Evolutionary conservation across 92 coral and sea anemone genomes (phyloP).

Genomic region (Anthopleura xanthogrammica): DNA sequence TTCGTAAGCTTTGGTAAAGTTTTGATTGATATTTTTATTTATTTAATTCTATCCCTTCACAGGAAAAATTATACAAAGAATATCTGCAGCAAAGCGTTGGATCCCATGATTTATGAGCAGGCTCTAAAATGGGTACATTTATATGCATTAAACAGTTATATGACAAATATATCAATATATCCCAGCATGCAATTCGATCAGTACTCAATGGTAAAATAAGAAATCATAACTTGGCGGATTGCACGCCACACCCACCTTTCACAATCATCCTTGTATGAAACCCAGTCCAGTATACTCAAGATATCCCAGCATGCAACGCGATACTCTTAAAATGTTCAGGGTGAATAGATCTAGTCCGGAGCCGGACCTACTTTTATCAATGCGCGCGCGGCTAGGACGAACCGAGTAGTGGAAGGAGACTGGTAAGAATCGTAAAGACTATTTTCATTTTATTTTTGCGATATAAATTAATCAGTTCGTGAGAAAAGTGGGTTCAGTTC

Average conservation of each 20-base stretch:
- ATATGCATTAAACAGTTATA: neutral
- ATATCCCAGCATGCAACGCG: neutral
- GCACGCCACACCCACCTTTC: neutral
- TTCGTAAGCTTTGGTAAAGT: too few relatives aligned
- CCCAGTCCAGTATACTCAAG: neutral
- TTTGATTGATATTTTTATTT: neutral
- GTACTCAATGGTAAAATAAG: neutral
- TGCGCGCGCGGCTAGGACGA: too few relatives aligned
- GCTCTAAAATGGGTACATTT: neutral
- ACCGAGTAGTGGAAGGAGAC: too few relatives aligned
- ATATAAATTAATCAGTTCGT: too few relatives aligned
- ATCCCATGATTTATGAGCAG: slow-evolving; percentile 65
- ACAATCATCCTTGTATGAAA: neutral
- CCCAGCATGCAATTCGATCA: neutral
- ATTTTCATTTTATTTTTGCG: too few relatives aligned
- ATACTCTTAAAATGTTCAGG: too few relatives aligned
- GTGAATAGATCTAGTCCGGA: too few relatives aligned
- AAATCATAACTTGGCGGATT: neutral
- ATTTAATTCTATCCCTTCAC: neutral
- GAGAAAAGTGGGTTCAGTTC: too few relatives aligned
- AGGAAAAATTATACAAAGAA: slow-evolving; percentile 84
- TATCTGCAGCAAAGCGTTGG: slow-evolving; percentile 89
- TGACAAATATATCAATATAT: neutral
- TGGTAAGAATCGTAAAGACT: too few relatives aligned
- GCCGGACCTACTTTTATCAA: too few relatives aligned